Conservation (phyloP, 2,888 invertebrate genomes). For the Plemyria rubiginata region DNA sequence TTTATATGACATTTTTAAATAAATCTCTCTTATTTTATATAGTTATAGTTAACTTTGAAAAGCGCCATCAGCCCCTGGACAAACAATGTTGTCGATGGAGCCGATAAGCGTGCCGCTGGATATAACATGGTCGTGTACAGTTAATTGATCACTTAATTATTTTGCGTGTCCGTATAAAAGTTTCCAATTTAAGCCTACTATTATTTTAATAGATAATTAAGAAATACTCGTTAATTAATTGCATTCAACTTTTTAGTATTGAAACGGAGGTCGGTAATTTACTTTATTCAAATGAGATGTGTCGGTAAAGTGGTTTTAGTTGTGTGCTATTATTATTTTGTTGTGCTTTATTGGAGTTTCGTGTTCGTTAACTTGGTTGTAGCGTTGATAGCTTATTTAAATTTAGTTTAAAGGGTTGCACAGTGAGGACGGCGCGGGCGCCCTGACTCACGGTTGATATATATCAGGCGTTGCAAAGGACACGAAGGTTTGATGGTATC, state of each 20-base stretch:
- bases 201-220: slow-evolving; percentile 82
- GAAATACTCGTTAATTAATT: slow-evolving; percentile 78
- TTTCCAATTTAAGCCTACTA: slow-evolving; percentile 78
- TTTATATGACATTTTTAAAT: too few species aligned
- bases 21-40: background rate
- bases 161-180: slow-evolving; percentile 77
- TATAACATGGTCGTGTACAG: slow-evolving; percentile 67
- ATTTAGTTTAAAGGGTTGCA: slow-evolving; percentile 65
- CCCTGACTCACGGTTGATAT: slow-evolving; percentile 64
- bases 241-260: slow-evolving; percentile 70
- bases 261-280: slow-evolving; percentile 68
- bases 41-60: slow-evolving; percentile 16
- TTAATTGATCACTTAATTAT: slow-evolving; percentile 83
- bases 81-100: slow-evolving; percentile 65
- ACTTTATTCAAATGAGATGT: slow-evolving; percentile 81
- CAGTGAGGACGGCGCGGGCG: slow-evolving; percentile 50
- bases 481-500: slow-evolving; percentile 76
- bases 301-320: slow-evolving; percentile 73
- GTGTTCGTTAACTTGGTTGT: slow-evolving; percentile 59
- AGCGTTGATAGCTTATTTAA: slow-evolving; percentile 76
- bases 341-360: slow-evolving; percentile 78
- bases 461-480: slow-evolving; percentile 64
- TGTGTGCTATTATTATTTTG: slow-evolving; percentile 82
- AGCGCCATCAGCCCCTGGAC: slow-evolving; percentile 53
- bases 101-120: slow-evolving; percentile 64